Evolutionary conservation across 1,140 invertebrate species (phyloP), one percentile per base, ranked within the genome.

Genomic region (Arion vulgaris): DNA sequence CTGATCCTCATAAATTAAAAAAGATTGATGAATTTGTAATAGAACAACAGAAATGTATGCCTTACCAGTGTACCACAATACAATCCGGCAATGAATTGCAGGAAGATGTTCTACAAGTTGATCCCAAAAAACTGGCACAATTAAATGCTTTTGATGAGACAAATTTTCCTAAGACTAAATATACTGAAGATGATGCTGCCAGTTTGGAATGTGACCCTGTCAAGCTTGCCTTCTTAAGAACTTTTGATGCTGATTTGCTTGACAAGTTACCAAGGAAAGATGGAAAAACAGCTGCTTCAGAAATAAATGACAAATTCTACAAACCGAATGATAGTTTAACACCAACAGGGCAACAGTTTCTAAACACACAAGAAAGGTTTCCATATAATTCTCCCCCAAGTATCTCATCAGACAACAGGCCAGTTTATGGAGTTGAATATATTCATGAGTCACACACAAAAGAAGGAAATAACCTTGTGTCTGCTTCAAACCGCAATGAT

Each of bases 111-210:
- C 74, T 49, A 1, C 41, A 49, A 11, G 41, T 49, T 34, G 76
- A 79, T 34, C 51, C 51, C 17, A 79, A 68, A 39, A 79, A 79
- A 79, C 53, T 79, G 36, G 51, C 62, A 5, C n/a, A 19, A 38
- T 36, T 79, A 53, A n/a, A 39, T 23, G 36, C n/a, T 19, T 62
- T 11, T 79, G 76, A 62, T 39, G 36, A 79, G 51, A 23, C 38
- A 17, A 41, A 68, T 66, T 66, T 66, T 68, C 9, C 9, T 23
- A 62, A 7, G 23, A 39, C n/a, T 34, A 39, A 19, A n/a, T 15
- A 28, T 26, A 32, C 17, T 36, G n/a, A 2, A 4, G 36, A 7
- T 38, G 51, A 41, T 13, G 1, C 76, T n/a, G 26, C n/a, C 5
- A 23, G 23, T 19, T 23, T 76, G 17, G 49, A 51, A 36, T 66